Base-by-base conservation (phyloP, 2,797 vertebrate genomes). In the Sebastiscus albofasciatus region DNA sequence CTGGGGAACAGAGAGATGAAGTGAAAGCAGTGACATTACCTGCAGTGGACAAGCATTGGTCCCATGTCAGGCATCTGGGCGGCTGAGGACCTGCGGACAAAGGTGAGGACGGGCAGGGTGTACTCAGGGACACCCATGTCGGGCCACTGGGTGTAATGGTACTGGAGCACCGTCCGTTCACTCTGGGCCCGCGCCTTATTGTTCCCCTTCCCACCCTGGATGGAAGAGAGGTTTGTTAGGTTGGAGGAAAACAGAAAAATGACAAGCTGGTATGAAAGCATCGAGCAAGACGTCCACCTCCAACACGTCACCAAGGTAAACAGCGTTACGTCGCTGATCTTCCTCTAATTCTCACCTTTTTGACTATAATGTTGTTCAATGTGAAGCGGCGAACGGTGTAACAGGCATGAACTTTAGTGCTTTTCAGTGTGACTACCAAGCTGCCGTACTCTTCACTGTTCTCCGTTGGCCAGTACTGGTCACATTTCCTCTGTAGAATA, bases 71-170 rank as follows among this genome's bases (percentile, higher is more conserved):
- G 83, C 0, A 75, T 95, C 73, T 97, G 96, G 77, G 96, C 96
- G 0, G 97, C 96, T 0, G 98, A 97, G 61, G 97, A 99, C 89
- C 96, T 96, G 88, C 96, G 95, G 55, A 99, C 96, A 3, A 98
- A 99, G 22, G 97, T 98, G 72, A 99, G 96, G 75, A 99, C 97
- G 0, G 97, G 97, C 82, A 99, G 95, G 0, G 97, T 97, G 2
- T 99, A 98, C 92, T 98, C 97, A 0, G 98, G 98, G 52, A 98
- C 97, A 0, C 98, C 98, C 98, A 99, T 99, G 93, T 98, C 97
- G 0, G 98, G 98, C 98, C 98, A 98, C 92, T 99, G 97, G 0
- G 98, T 99, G 91, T 99, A 98, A 87, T 99, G 97, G 78, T 97
- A 99, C 92, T 99, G 98, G 33, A 97, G 96, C 72, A 99, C 96